Conservation (phyloP, 2,888 invertebrate genomes). For the Agriopis marginaria region DNA sequence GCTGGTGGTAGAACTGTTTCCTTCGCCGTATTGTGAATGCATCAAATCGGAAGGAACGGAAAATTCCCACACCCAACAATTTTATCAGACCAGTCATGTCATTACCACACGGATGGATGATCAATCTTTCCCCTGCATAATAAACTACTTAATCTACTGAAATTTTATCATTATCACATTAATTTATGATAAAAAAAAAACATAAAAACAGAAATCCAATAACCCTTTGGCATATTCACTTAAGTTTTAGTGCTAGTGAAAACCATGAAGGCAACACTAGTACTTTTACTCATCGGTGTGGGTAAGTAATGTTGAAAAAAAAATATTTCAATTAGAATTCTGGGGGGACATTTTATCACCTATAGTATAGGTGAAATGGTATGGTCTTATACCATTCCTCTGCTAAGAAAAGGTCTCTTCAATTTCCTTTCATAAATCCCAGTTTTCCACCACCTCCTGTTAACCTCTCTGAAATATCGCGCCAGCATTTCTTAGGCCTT, state of each 20-base stretch:
- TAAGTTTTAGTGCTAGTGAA: background rate
- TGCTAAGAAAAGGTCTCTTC: background rate
- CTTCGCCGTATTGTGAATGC: too few species aligned
- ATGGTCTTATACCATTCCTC: too few species aligned
- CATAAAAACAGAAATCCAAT: background rate
- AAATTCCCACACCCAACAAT: too few species aligned
- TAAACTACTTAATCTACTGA: background rate
- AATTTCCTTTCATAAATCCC: background rate
- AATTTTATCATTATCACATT: background rate
- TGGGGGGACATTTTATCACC: background rate
- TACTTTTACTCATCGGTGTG: constrained; percentile 1
- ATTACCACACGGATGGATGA: background rate
- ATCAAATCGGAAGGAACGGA: too few species aligned
- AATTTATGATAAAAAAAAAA: background rate
- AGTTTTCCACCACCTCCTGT: too few species aligned
- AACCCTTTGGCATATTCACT: background rate
- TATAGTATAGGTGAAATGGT: too few species aligned
- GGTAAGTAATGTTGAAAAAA: background rate
- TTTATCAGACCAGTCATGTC: too few species aligned
- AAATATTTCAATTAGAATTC: background rate
- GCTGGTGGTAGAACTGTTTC: too few species aligned
- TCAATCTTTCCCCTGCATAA: background rate
- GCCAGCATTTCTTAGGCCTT: too few species aligned
- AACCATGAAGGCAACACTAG: background rate
- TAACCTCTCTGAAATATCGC: too few species aligned